These are phyloP conservation scores for Osmerus mordax DNA, from an alignment of 2,113 vertebrate species.

Conservation along the genomic window DNA sequence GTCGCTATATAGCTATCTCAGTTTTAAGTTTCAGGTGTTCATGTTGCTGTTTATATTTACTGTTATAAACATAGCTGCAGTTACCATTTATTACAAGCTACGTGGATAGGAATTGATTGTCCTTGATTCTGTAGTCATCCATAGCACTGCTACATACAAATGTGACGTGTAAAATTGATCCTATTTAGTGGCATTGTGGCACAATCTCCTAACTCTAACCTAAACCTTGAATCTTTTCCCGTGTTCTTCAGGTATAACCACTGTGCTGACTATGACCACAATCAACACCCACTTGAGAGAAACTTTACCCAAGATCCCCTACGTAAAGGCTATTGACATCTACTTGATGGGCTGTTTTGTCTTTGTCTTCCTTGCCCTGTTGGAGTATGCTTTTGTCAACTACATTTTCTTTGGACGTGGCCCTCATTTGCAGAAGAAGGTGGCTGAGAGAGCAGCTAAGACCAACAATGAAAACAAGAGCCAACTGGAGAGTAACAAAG, in stretches of 20 bases:
- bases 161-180: too few relatives aligned
- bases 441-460: slow-evolving; percentile 78
- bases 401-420: slow-evolving; percentile 95
- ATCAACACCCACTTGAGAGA: slow-evolving; percentile 93
- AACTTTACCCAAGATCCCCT: slow-evolving; percentile 92
- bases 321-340: slow-evolving; percentile 92
- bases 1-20: too few relatives aligned
- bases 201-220: neutral
- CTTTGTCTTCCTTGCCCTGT: slow-evolving; percentile 90
- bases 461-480: slow-evolving; percentile 68
- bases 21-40: too few relatives aligned
- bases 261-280: slow-evolving; percentile 94
- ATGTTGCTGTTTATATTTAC: too few relatives aligned
- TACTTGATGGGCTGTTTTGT: slow-evolving; percentile 96
- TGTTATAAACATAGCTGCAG: too few relatives aligned
- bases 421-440: slow-evolving; percentile 85
- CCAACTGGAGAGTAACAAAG: slow-evolving; percentile 72
- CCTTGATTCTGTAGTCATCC: too few relatives aligned
- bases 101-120: too few relatives aligned
- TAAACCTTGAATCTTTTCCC: slow-evolving; percentile 25
- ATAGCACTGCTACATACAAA: too few relatives aligned
- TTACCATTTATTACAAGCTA: too few relatives aligned
- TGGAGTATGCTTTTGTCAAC: slow-evolving; percentile 95
- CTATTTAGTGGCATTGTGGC: neutral
- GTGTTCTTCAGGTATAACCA: slow-evolving; percentile 81